Evolutionary conservation across 2,888 invertebrate species (phyloP), one percentile per base, ranked within the genome.

Genomic region (Pseudanteris insignis): DNA sequence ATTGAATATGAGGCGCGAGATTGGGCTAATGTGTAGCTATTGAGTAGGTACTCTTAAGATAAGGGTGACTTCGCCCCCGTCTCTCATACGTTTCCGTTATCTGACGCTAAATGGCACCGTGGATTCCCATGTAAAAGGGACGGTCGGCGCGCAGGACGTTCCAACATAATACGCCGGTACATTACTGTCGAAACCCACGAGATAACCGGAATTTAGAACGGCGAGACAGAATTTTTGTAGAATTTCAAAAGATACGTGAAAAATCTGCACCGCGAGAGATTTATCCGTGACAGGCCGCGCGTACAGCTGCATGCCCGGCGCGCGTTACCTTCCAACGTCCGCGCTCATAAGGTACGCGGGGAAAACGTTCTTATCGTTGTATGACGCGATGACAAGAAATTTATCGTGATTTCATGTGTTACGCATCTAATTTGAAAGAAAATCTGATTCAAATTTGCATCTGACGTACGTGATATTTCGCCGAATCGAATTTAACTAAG

Each of bases 21-120:
- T 61, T 58, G 46, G 58, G 28, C 62, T 63, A 63, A 63, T 60
- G 65, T 57, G 47, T 63, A 69, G 73, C 74, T 77, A 79, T 79
- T 78, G 79, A 79, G 77, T 76, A 73, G 74, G 71, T 72, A 69
- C 77, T 78, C 78, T 76, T 76, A 74, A 78, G 78, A 78, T 78
- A 78, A 78, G 76, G 74, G 70, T 70, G 70, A 69, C 70, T 72
- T 73, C 67, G 66, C 74, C n/a, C 73, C 74, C 70, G 74, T 77
- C 73, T 70, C 78, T 77, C 78, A 77, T 78, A 78, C 78, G 77
- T 78, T 78, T 78, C 72, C 78, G 74, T 78, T 79, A 79, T 79
- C 79, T 78, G 75, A 78, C 76, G 78, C 76, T 78, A 79, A 79
- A 78, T 76, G 77, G 73, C 73, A 70, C 67, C 70, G 69, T 72